Evolutionary conservation across 1,140 invertebrate genomes (phyloP).

Genomic region (Lethocerus indicus): DNA sequence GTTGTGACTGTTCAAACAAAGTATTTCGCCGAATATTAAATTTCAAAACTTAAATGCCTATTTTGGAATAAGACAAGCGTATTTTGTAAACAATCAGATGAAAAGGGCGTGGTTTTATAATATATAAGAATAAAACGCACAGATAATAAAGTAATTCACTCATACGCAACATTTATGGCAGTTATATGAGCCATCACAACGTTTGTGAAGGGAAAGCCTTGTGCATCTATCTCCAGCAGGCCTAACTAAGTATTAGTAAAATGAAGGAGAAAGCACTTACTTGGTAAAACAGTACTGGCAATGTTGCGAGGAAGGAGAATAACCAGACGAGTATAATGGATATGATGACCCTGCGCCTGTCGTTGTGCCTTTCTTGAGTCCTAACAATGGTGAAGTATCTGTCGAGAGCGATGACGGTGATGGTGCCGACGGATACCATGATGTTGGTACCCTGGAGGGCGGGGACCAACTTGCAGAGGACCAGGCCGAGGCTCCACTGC

Average conservation of each 20-base stretch:
- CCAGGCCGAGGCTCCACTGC: constrained; percentile 23
- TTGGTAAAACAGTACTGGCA: constrained; percentile 31
- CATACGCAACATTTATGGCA: no score
- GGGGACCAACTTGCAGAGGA: constrained; percentile 37
- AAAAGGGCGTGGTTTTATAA: no score
- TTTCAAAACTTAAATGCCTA: no score
- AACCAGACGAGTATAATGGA: constrained; percentile 32
- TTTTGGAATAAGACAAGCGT: no score
- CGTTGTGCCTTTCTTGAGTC: constrained; percentile 15
- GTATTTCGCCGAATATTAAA: no score
- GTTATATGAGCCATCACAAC: no score
- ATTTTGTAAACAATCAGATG: no score
- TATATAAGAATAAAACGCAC: no score
- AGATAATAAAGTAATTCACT: no score
- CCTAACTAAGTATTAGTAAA: neutral
- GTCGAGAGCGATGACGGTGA: constrained; percentile 40
- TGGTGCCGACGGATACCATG: constrained; percentile 38
- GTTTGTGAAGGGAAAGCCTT: no score
- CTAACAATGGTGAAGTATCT: constrained; percentile 25
- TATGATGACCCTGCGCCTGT: constrained; percentile 23
- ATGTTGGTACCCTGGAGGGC: constrained; percentile 33
- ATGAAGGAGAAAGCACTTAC: constrained; percentile 10
- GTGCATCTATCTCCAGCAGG: no score
- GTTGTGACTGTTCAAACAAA: no score
- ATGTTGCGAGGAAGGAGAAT: constrained; percentile 29